These are phyloP conservation scores for Atta colombica DNA, from an alignment of 1,140 invertebrate species.

Conservation along the genomic window DNA sequence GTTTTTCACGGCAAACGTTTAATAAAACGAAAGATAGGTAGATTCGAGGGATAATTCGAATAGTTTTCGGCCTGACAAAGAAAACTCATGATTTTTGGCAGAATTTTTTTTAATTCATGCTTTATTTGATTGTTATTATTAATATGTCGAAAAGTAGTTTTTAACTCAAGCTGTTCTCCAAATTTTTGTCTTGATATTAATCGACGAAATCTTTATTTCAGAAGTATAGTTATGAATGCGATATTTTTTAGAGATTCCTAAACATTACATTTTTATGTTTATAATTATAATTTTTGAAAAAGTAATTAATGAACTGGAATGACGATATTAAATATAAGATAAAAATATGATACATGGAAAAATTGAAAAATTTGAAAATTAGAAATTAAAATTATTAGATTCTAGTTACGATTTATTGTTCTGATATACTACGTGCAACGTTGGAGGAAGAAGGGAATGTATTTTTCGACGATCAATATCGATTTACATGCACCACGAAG, in stretches of 20 bases:
- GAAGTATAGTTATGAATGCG: background rate
- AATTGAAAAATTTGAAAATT: background rate
- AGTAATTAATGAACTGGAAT: background rate
- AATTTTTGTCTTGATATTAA: background rate
- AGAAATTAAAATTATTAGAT: background rate
- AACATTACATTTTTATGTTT: background rate
- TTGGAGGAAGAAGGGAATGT: background rate
- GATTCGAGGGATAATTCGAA: too few relatives aligned
- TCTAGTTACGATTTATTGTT: background rate
- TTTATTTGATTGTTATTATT: background rate
- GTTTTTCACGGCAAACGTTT: background rate
- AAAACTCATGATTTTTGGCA: too few relatives aligned
- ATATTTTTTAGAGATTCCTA: background rate
- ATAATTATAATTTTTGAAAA: background rate
- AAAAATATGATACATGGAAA: background rate
- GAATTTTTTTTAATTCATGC: too few relatives aligned
- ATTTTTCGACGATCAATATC: conserved; percentile 47
- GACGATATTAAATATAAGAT: background rate
- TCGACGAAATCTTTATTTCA: background rate
- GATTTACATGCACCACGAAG: conserved; percentile 27
- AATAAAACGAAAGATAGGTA: too few relatives aligned
- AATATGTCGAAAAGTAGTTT: background rate
- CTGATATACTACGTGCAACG: background rate
- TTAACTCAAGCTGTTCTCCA: background rate
- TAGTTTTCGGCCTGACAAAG: too few relatives aligned